Conservation (phyloP, 1,140 invertebrate species). For the Armadillidium nasatum region DNA sequence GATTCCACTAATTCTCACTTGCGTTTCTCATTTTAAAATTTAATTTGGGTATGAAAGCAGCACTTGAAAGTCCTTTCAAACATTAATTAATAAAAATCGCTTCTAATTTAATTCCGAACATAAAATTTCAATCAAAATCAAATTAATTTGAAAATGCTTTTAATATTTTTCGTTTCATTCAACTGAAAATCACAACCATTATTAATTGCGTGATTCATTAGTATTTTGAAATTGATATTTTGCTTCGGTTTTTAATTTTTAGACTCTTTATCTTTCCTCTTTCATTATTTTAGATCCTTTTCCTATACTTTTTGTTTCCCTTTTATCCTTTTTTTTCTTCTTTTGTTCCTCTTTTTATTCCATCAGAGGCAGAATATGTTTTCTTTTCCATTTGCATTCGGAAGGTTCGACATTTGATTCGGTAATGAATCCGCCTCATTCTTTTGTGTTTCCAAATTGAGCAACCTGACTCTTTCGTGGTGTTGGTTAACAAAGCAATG, state of each 20-base stretch:
- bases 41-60: not conserved
- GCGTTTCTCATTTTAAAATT: not conserved
- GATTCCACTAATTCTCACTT: not conserved
- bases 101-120: not conserved
- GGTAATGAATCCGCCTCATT: not conserved
- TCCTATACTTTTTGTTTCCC: not conserved
- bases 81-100: not conserved
- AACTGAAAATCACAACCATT: not conserved
- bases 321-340: not conserved
- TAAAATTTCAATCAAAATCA: constrained; percentile 10
- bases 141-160: not conserved
- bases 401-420: not conserved
- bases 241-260: not conserved
- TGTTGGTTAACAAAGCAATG: constrained; percentile 8
- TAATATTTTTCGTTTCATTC: not conserved
- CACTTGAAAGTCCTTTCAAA: not conserved
- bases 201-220: constrained; percentile 12
- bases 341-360: too few relatives aligned
- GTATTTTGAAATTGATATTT: constrained; percentile 5
- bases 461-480: not conserved
- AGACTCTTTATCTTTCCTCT: not conserved
- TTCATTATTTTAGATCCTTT: not conserved
- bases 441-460: constrained; percentile 8
- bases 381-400: too few relatives aligned
- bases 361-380: too few relatives aligned